These are phyloP conservation scores for Erythrocercus mccallii DNA, from an alignment of 2,113 vertebrate genomes.

Conservation along the genomic window DNA sequence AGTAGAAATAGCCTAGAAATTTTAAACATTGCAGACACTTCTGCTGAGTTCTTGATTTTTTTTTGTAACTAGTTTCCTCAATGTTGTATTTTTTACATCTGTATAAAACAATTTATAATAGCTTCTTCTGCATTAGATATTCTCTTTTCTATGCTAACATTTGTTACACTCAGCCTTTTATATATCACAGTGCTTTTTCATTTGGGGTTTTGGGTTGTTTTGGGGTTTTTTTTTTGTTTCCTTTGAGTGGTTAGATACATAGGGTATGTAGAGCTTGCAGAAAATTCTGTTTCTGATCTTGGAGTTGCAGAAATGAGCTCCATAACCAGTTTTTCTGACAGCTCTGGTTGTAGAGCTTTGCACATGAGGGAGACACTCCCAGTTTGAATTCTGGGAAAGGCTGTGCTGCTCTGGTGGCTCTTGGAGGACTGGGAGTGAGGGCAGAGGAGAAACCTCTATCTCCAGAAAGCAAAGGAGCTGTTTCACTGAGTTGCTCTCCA, in stretches of 20 bases:
- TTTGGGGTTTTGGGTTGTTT: not conserved
- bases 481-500: not conserved
- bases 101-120: not conserved
- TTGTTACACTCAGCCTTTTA: not conserved
- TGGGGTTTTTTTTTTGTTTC: not conserved
- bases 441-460: not conserved
- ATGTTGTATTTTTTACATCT: not conserved
- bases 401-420: not conserved
- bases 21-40: not conserved
- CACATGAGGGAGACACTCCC: not conserved
- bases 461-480: not conserved
- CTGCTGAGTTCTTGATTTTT: not conserved
- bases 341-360: not conserved
- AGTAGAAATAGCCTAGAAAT: not conserved
- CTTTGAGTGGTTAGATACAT: not conserved
- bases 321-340: accelerated
- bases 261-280: not conserved
- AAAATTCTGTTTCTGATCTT: not conserved
- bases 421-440: not conserved
- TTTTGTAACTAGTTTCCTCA: not conserved
- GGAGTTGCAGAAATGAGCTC: not conserved
- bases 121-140: not conserved
- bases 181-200: not conserved
- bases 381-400: not conserved
- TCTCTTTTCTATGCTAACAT: not conserved